Evolutionary conservation across 2,113 vertebrate genomes (phyloP).

Genomic region (Engystomops pustulosus): DNA sequence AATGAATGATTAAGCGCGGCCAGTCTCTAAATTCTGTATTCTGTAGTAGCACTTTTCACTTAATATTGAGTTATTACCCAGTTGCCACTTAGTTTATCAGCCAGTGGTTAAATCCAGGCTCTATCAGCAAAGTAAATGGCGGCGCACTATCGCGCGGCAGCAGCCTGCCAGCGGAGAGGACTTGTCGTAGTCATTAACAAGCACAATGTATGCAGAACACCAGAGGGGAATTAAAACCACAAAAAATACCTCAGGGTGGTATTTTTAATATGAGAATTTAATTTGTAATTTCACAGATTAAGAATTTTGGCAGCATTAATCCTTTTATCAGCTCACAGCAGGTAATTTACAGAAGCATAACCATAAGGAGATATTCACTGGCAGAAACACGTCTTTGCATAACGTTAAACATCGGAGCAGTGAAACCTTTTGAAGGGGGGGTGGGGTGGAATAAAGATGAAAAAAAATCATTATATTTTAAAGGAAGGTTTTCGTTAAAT

Average conservation of each 20-base stretch:
- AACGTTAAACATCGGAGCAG: conserved; percentile 83
- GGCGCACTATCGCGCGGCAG: conserved; percentile 81
- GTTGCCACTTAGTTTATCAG: conserved; percentile 85
- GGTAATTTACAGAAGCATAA: conserved; percentile 89
- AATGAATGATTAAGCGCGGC: conserved; percentile 71
- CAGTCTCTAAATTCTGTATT: conserved; percentile 73
- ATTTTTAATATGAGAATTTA: conserved; percentile 93
- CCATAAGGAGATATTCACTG: conserved; percentile 85
- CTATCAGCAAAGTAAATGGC: conserved; percentile 79
- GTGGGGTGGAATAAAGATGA: conserved; percentile 84
- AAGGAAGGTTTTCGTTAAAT: conserved; percentile 79
- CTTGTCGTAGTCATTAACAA: conserved; percentile 83
- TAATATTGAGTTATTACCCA: conserved; percentile 85
- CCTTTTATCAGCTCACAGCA: conserved; percentile 98
- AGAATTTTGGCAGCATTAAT: conserved; percentile 93
- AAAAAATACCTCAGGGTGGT: conserved; percentile 89
- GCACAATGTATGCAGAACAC: conserved; percentile 86
- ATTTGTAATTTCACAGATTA: conserved; percentile 95
- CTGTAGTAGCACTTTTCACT: conserved; percentile 76
- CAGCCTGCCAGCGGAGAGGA: conserved; percentile 80
- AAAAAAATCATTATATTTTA: conserved; percentile 84
- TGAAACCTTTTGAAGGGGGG: conserved; percentile 85
- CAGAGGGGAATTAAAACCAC: conserved; percentile 87
- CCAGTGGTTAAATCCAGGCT: conserved; percentile 80
- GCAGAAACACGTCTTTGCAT: conserved; percentile 83